A percentile compares a stretch with the other conserved stretches of the same genome.
Evolutionary conservation across 2,888 invertebrate genomes (phyloP).

Genomic region (Nebria brevicollis): DNA sequence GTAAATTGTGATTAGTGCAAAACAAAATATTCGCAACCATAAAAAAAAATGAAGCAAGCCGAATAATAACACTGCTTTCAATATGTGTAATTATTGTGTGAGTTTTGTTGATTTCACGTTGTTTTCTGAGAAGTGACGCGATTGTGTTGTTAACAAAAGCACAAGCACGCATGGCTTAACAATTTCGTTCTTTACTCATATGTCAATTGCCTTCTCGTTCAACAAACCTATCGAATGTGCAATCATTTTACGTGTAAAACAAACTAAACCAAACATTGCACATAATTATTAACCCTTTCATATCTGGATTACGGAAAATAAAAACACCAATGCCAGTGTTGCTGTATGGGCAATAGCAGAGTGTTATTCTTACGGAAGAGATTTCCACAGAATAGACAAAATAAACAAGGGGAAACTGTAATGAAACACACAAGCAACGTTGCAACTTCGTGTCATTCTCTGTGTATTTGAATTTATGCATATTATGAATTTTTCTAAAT

Average conservation of each 20-base stretch:
- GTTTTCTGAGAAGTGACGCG: not conserved
- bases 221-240: constrained; percentile 33
- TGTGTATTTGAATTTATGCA: too few species aligned
- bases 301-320: too few species aligned
- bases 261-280: not conserved
- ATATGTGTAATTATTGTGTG: not conserved
- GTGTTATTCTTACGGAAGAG: too few species aligned
- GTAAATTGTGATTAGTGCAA: not conserved
- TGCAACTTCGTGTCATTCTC: too few species aligned
- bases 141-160: not conserved
- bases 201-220: constrained; percentile 38
- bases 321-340: too few species aligned
- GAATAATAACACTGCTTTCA: not conserved
- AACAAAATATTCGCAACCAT: not conserved
- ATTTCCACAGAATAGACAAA: too few species aligned
- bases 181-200: constrained; percentile 39
- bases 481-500: too few species aligned
- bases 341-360: too few species aligned
- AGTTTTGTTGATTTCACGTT: not conserved
- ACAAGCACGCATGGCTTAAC: constrained; percentile 18
- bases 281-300: not conserved
- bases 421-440: too few species aligned
- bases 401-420: too few species aligned
- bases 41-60: not conserved
- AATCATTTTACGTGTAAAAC: constrained; percentile 29